phyloP scores from a whole-genome alignment of 2,888 invertebrate species.

The Drosophila mimetica region DNA sequence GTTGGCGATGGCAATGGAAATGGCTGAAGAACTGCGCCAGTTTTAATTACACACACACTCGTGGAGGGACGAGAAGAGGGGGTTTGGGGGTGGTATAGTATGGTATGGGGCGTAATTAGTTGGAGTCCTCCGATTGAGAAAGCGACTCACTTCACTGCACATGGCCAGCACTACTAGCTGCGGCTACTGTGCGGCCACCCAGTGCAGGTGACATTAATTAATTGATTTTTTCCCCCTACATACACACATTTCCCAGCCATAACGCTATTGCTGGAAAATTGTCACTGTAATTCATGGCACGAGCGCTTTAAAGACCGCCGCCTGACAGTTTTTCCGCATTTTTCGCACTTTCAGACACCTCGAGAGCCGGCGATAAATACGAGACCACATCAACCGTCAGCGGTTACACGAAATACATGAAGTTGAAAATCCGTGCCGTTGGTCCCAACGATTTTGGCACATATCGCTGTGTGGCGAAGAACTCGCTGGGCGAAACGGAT shows the following conservation, averaged over 20 bases:
- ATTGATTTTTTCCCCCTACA: slow-evolving; percentile 65
- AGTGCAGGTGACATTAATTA: slow-evolving; percentile 78
- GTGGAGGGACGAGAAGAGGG: neutral
- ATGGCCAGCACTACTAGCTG: slow-evolving; percentile 21
- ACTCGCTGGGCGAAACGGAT: slow-evolving; percentile 95
- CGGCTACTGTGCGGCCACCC: slow-evolving; percentile 5
- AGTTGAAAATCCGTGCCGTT: slow-evolving; percentile 93
- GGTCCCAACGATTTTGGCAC: slow-evolving; percentile 92
- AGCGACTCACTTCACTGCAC: slow-evolving; percentile 55
- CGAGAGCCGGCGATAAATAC: slow-evolving; percentile 93
- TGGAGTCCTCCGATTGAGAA: slow-evolving; percentile 68
- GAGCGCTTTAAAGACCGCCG: neutral
- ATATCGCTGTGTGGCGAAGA: slow-evolving; percentile 96
- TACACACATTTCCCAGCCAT: slow-evolving; percentile 14
- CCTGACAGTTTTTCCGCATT: slow-evolving; percentile 7
- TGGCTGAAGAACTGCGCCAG: slow-evolving; percentile 65
- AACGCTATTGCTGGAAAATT: slow-evolving; percentile 17
- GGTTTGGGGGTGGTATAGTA: neutral
- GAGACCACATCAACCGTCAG: slow-evolving; percentile 92
- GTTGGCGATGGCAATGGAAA: slow-evolving; percentile 59
- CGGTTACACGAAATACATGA: slow-evolving; percentile 96
- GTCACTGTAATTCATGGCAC: slow-evolving; percentile 26
- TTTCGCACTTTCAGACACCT: slow-evolving; percentile 85
- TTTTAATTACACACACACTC: slow-evolving; percentile 73
- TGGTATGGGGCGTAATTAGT: slow-evolving; percentile 61